phyloP scores from a whole-genome alignment of 2,113 vertebrate genomes.

The Petroica traversi region DNA sequence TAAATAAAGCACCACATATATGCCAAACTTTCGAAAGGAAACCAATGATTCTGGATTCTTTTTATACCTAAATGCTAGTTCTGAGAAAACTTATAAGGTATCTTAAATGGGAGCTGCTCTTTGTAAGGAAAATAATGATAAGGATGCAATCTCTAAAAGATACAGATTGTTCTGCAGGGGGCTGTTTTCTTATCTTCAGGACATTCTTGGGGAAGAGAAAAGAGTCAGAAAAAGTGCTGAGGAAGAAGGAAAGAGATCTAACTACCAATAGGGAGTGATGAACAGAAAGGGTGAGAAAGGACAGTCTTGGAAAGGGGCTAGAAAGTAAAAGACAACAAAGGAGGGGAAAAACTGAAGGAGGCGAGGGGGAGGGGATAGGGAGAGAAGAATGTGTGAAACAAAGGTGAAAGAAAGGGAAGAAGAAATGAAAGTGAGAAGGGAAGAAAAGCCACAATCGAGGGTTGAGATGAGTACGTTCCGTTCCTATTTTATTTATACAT shows the following conservation, averaged over 20 bases:
- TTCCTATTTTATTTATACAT: constrained; percentile 41
- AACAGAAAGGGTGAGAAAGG: constrained; percentile 60
- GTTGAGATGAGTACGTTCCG: neutral
- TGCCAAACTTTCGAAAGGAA: constrained; percentile 10
- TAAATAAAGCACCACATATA: neutral
- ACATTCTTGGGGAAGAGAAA: constrained; percentile 41
- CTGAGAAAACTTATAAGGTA: neutral
- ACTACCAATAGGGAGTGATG: neutral
- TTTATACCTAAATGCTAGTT: neutral
- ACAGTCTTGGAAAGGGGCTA: constrained; percentile 23
- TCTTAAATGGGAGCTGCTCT: neutral
- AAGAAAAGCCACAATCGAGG: neutral
- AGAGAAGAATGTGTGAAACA: constrained; percentile 21
- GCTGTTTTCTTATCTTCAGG: constrained; percentile 10
- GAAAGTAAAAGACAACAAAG: constrained; percentile 51
- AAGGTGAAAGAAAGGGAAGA: constrained; percentile 50
- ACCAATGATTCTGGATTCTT: neutral
- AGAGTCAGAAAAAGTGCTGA: neutral
- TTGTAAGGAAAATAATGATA: constrained; percentile 25
- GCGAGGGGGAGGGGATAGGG: neutral
- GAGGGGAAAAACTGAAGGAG: neutral
- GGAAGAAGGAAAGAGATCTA: constrained; percentile 49
- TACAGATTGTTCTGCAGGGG: neutral
- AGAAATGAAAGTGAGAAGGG: constrained; percentile 23
- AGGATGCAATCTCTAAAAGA: constrained; percentile 12